Percentiles rank a stretch among this genome's conserved stretches.
phyloP scores from a whole-genome alignment of 1,140 invertebrate species.

The Subanguina moxae region DNA sequence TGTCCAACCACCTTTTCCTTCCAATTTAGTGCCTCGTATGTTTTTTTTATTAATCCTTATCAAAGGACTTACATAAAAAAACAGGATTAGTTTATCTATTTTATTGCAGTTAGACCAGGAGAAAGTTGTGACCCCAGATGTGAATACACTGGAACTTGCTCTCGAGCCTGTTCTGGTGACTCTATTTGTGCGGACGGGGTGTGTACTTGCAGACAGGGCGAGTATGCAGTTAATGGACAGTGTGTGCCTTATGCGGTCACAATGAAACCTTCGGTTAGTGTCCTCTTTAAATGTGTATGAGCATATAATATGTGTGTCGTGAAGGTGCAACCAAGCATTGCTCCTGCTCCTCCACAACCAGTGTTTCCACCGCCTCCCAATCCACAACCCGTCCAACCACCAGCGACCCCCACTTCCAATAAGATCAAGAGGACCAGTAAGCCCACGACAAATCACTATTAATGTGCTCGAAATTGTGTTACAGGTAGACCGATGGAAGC shows the following conservation, averaged over 20 bases:
- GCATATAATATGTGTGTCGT: neutral
- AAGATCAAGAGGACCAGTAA: slow-evolving; percentile 10
- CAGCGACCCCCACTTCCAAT: neutral
- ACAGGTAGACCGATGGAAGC: slow-evolving; percentile 45
- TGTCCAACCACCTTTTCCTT: slow-evolving; percentile 22
- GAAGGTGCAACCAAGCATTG: slow-evolving; percentile 8
- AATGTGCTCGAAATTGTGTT: neutral
- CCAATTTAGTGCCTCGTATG: slow-evolving; percentile 19
- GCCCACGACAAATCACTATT: neutral
- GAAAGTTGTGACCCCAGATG: slow-evolving; percentile 44
- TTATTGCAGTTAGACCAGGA: slow-evolving; percentile 32
- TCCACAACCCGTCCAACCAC: neutral
- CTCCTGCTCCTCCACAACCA: neutral
- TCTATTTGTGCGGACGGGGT: slow-evolving; percentile 43
- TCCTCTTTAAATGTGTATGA: neutral
- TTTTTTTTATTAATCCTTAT: slow-evolving; percentile 12
- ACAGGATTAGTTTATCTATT: no score
- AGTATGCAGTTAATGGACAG: slow-evolving; percentile 37
- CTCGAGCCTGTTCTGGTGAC: slow-evolving; percentile 23
- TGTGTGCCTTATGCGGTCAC: slow-evolving; percentile 39
- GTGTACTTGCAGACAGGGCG: slow-evolving; percentile 42
- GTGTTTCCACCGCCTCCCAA: slow-evolving; percentile 5
- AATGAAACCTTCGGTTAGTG: slow-evolving; percentile 2
- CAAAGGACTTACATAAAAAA: neutral
- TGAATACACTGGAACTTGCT: slow-evolving; percentile 35